Evolutionary conservation across 2,888 invertebrate species (phyloP).

Genomic region (Syrphus vitripennis): DNA sequence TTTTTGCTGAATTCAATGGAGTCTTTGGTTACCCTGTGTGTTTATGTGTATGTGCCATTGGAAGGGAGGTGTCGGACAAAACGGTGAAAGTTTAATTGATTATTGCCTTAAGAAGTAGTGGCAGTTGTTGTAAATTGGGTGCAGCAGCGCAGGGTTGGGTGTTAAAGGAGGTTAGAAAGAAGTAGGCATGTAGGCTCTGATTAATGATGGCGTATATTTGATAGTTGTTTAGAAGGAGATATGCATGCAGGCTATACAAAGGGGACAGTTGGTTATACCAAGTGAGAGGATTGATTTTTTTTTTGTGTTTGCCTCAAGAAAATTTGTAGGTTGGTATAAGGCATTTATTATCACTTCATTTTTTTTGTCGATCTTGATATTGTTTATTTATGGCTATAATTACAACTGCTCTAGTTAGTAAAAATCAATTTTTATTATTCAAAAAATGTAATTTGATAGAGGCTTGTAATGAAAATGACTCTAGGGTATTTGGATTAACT

Average conservation of each 20-base stretch:
- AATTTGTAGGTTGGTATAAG: not conserved
- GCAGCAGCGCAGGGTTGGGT: conserved; percentile 40
- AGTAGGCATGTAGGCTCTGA: conserved; percentile 28
- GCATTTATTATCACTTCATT: conserved; percentile 11
- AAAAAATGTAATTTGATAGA: not conserved
- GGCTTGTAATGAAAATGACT: too few relatives aligned
- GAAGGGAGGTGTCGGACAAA: conserved; percentile 47
- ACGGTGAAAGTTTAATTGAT: conserved; percentile 71
- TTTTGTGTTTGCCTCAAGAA: not conserved
- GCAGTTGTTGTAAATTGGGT: conserved; percentile 46
- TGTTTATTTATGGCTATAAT: not conserved
- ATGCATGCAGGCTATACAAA: not conserved
- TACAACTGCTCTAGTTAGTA: not conserved
- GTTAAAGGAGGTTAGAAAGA: conserved; percentile 41
- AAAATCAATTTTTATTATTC: too few relatives aligned
- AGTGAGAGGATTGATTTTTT: not conserved
- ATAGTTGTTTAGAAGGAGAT: conserved; percentile 34
- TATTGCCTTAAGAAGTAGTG: conserved; percentile 56
- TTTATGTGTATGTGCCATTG: not conserved
- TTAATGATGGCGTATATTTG: conserved; percentile 60
- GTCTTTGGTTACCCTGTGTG: not conserved
- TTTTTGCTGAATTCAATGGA: conserved; percentile 1
- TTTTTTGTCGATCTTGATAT: not conserved
- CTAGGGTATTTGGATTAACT: too few relatives aligned
- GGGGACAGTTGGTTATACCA: not conserved